These are phyloP conservation scores for Drosophila takahashii DNA, from an alignment of 1,140 invertebrate genomes.

Conservation along the genomic window DNA sequence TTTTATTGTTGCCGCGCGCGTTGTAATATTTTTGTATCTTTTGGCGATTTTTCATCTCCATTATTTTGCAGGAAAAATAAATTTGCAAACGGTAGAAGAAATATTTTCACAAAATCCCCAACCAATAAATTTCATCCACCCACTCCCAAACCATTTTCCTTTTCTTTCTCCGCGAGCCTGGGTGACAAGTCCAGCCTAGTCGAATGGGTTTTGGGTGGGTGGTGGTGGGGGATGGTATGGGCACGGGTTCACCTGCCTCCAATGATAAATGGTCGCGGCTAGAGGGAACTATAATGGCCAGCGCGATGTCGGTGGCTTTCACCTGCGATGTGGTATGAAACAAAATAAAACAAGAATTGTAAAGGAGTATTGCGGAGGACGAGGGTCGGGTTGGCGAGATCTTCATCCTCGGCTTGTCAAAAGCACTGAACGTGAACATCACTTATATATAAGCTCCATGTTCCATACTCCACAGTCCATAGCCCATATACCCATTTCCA, in stretches of 20 bases:
- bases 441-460: conserved; percentile 41
- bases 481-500: conserved; percentile 9
- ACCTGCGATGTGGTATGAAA: conserved; percentile 58
- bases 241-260: conserved; percentile 18
- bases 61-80: conserved; percentile 79
- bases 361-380: not conserved
- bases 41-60: conserved; percentile 76
- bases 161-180: conserved; percentile 27
- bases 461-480: not conserved
- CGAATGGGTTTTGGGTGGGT: conserved; percentile 18
- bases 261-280: conserved; percentile 76
- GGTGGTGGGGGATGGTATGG: not conserved
- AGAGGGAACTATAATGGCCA: conserved; percentile 75
- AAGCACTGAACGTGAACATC: conserved; percentile 76
- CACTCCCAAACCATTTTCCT: conserved; percentile 20
- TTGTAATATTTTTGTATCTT: conserved; percentile 51
- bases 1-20: conserved; percentile 21
- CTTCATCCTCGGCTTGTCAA: conserved; percentile 69
- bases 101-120: conserved; percentile 76
- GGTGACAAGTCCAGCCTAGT: conserved; percentile 73
- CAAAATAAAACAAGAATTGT: conserved; percentile 47
- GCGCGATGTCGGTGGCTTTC: conserved; percentile 64
- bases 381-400: conserved; percentile 18
- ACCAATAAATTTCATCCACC: conserved; percentile 72
- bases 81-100: conserved; percentile 76